These are phyloP conservation scores for Poecilobothrus nobilitatus DNA, from an alignment of 2,888 invertebrate genomes.

Conservation along the genomic window DNA sequence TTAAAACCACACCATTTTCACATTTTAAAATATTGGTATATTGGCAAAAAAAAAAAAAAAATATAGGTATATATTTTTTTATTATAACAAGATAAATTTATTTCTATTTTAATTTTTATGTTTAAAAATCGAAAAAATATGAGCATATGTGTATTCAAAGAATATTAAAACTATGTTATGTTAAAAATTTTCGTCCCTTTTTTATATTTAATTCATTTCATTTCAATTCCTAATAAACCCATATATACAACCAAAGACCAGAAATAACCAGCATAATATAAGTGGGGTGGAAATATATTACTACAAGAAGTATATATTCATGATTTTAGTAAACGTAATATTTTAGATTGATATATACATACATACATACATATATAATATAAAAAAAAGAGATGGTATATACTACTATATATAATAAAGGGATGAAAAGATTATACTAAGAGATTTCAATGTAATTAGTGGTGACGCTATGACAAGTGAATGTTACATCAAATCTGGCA, in stretches of 20 bases:
- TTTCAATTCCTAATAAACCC: not conserved
- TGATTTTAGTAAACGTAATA: too few species aligned
- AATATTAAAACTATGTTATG: slow-evolving; percentile 1
- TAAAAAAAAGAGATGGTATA: not conserved
- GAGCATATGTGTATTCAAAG: slow-evolving; percentile 1
- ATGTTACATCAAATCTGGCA: slow-evolving; percentile 44
- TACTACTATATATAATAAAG: not conserved
- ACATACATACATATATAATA: not conserved
- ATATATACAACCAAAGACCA: not conserved
- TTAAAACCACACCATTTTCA: slow-evolving; percentile 6
- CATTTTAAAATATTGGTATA: not conserved
- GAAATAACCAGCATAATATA: not conserved
- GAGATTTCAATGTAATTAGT: slow-evolving; percentile 4
- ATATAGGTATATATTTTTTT: not conserved
- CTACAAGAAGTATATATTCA: not conserved
- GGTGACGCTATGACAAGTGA: slow-evolving; percentile 33
- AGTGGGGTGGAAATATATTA: not conserved
- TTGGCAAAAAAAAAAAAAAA: too few species aligned
- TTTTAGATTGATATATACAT: too few species aligned
- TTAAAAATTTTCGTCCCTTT: not conserved
- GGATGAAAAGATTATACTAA: slow-evolving; percentile 1
- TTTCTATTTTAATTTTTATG: not conserved
- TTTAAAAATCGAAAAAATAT: slow-evolving; percentile 6
- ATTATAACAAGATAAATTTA: not conserved
- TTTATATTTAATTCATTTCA: not conserved